Percentiles rank a stretch among this genome's conserved stretches.
phyloP scores from a whole-genome alignment of 2,113 vertebrate genomes.

The Coreoperca whiteheadi region DNA sequence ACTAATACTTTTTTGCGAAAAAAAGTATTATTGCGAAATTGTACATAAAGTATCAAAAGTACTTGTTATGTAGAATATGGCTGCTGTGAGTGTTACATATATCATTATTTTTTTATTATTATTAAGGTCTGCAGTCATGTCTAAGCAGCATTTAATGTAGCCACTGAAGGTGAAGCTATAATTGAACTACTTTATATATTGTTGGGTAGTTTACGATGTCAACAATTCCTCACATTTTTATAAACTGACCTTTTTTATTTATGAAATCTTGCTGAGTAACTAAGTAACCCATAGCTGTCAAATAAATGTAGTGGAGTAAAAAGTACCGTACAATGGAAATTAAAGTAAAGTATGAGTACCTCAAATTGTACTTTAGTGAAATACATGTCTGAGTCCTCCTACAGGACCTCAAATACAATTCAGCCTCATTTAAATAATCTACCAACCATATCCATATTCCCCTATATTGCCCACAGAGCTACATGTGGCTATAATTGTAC shows the following conservation, averaged over 20 bases:
- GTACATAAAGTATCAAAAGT: not conserved
- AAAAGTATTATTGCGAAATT: not conserved
- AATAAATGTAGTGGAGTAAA: too few relatives aligned
- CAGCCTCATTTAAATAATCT: constrained; percentile 41
- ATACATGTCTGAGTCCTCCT: not conserved
- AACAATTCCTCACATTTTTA: not conserved
- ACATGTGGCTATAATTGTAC: constrained; percentile 45
- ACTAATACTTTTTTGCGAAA: too few relatives aligned
- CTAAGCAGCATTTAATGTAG: not conserved
- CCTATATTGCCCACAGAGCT: constrained; percentile 38
- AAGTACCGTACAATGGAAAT: too few relatives aligned
- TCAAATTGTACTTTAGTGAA: too few relatives aligned
- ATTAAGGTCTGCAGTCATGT: not conserved
- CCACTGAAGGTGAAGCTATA: not conserved
- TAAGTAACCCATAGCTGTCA: too few relatives aligned
- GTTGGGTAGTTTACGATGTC: not conserved
- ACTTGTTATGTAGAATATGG: not conserved
- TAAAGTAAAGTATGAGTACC: too few relatives aligned
- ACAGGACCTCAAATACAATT: constrained; percentile 6
- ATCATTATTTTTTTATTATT: not conserved
- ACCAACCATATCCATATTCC: constrained; percentile 9
- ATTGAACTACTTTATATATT: not conserved
- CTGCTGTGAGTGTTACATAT: not conserved
- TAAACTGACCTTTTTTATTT: too few relatives aligned
- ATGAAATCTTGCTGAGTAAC: too few relatives aligned